Evolutionary conservation across 2,797 vertebrate species (phyloP), one percentile per base, ranked within the genome.

Genomic region (Eupleurogrammus muticus): DNA sequence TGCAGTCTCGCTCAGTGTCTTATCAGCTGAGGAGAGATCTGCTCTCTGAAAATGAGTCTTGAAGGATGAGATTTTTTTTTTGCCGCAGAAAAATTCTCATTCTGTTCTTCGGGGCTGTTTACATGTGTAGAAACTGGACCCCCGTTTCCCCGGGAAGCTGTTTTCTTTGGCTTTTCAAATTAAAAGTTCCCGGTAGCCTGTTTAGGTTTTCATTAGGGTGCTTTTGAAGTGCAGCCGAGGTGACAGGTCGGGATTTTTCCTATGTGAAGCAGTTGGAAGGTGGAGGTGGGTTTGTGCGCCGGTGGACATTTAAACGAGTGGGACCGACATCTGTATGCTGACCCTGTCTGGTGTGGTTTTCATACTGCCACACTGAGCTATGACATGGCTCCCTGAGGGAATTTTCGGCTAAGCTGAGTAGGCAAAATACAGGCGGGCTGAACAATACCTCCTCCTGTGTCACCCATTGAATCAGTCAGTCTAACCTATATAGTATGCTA

Each of bases 11-110:
- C 46, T 69, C 62, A 55, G 72, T 42, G 48, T 73, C 82, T 87
- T 87, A 89, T 92, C 90, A 84, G 85, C 66, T 62, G 76, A 66
- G 52, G 56, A 78, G 74, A 71, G 76, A 84, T 82, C 71, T 5
- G 34, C 46, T 72, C 68, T 78, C 72, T 72, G 38, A 86, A 88
- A 86, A 75, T 85, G 83, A 91, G 63, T 86, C 82, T 90, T 84
- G 70, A 87, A 87, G 67, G 66, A 81, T 73, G 49, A 78, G 47
- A 48, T 70, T 68, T 52, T 9, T 35, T 59, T 65, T 76, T 63
- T 62, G 48, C 38, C 55, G 52, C 57, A 66, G 68, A n/a, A 50
- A 20, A 34, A 64, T 57, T 54, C 69, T 72, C 36, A 40, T 47
- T 80, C 56, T 58, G 34, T 46, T 66, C 79, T 66, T 51, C 47